phyloP scores from a whole-genome alignment of 2,113 vertebrate species.

The Thamnaconus septentrionalis region DNA sequence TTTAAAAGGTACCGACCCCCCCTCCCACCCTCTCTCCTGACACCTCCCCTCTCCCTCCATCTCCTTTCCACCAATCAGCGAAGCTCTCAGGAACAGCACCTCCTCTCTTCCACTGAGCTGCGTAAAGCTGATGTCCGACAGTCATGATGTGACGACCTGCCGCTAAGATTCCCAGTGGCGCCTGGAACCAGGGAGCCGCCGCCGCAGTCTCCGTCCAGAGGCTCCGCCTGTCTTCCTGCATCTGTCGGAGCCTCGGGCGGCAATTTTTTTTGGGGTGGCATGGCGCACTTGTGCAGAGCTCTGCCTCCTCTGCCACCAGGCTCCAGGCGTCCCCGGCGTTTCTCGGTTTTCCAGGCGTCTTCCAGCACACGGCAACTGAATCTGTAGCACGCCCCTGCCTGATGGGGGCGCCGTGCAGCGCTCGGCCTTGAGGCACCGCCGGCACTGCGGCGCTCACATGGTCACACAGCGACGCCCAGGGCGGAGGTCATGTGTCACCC shows the following conservation, averaged over 20 bases:
- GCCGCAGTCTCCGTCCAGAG: no score
- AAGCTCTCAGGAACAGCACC: conserved; percentile 80
- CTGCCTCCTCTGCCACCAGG: not conserved
- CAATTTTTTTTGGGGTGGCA: not conserved
- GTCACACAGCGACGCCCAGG: no score
- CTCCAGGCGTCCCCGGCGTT: conserved; percentile 10
- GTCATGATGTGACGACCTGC: conserved; percentile 67
- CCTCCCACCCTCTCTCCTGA: conserved; percentile 21
- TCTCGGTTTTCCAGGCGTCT: conserved; percentile 28
- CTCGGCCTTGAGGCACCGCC: not conserved
- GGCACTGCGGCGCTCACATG: not conserved
- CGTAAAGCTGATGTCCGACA: conserved; percentile 56
- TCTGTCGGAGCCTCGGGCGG: not conserved
- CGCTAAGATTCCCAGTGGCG: not conserved
- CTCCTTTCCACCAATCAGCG: conserved; percentile 67
- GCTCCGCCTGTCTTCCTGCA: not conserved
- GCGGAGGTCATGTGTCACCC: no score
- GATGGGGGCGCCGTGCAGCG: not conserved
- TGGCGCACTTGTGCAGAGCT: not conserved
- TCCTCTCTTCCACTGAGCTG: conserved; percentile 66
- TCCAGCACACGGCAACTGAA: conserved; percentile 23
- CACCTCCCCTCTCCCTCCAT: conserved; percentile 57
- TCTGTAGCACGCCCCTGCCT: conserved; percentile 3
- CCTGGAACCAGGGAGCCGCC: not conserved
- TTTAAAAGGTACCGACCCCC: conserved; percentile 35